phyloP scores from a whole-genome alignment of 2,797 vertebrate genomes.

The Poliocrania exsul region DNA sequence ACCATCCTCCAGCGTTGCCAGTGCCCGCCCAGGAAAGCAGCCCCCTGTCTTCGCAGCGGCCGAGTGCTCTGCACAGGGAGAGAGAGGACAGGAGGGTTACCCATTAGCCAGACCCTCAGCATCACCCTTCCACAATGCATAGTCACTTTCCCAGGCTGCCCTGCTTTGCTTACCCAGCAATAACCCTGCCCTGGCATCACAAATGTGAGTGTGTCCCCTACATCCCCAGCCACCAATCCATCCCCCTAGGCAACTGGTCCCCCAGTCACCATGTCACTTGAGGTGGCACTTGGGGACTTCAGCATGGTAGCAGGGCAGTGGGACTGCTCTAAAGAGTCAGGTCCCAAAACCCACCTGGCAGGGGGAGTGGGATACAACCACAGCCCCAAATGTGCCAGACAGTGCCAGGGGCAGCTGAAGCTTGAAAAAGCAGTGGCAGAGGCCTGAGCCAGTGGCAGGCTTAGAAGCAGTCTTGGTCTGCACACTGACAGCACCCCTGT shows the following conservation, averaged over 20 bases:
- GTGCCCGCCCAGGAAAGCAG: constrained; percentile 89
- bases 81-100: constrained; percentile 59
- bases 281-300: rapidly evolving
- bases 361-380: neutral
- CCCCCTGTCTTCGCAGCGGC: constrained; percentile 97
- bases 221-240: too few relatives aligned
- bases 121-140: neutral
- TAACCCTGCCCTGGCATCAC: neutral
- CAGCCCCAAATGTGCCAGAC: neutral
- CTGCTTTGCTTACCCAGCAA: rapidly evolving
- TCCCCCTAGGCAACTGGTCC: rapidly evolving
- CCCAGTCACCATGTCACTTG: neutral
- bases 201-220: rapidly evolving
- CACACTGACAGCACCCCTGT: neutral
- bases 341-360: neutral
- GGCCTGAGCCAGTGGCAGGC: rapidly evolving
- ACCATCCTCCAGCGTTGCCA: constrained; percentile 85
- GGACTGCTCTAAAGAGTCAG: neutral
- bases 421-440: neutral
- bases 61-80: constrained; percentile 87
- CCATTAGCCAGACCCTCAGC: neutral
- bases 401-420: neutral
- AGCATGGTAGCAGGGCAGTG: neutral
- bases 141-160: neutral
- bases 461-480: neutral